Conservation (phyloP, 2,113 vertebrate species). For the Sphyrna mokarran region DNA sequence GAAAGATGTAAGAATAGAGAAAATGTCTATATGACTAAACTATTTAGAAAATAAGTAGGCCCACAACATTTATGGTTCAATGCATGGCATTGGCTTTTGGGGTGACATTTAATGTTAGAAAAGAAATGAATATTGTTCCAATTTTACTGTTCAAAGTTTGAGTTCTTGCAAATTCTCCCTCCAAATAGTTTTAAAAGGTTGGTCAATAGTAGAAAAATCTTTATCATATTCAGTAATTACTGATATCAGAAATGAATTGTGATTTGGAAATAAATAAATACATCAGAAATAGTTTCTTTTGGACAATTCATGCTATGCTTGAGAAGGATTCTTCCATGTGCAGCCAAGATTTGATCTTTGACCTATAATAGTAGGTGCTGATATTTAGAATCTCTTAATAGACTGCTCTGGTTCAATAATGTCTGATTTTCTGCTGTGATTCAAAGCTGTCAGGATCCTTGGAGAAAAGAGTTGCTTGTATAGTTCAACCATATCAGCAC, state of each 20-base stretch:
- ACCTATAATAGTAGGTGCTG: neutral
- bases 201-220: neutral
- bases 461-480: neutral
- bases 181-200: neutral
- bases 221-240: neutral
- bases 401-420: neutral
- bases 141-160: neutral
- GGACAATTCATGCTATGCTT: neutral
- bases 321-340: neutral
- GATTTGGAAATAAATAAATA: neutral
- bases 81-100: neutral
- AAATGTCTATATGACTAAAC: neutral
- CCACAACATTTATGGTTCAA: neutral
- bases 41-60: neutral
- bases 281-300: neutral
- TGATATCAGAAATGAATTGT: neutral
- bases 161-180: neutral
- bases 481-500: neutral
- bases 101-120: neutral
- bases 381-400: neutral
- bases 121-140: neutral
- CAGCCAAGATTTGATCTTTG: neutral
- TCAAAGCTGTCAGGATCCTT: neutral
- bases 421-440: neutral
- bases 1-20: neutral